These are phyloP conservation scores for Dexiosoma caninum DNA, from an alignment of 2,888 invertebrate genomes.

Conservation along the genomic window DNA sequence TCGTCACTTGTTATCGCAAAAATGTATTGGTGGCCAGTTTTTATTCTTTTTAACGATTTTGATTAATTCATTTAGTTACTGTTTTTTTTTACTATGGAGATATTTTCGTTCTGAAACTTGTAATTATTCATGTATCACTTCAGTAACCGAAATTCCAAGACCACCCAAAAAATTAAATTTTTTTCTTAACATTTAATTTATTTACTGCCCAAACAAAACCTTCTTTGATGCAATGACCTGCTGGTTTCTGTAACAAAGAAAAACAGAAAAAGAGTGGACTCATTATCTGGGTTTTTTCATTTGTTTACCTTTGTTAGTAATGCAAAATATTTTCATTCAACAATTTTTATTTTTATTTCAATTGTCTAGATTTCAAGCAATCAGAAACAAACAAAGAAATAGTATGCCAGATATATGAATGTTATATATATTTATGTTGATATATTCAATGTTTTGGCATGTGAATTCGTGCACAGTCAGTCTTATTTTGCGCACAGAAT, in stretches of 20 bases:
- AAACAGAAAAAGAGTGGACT: slow-evolving; percentile 51
- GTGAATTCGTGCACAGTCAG: slow-evolving; percentile 13
- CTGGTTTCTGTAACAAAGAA: slow-evolving; percentile 27
- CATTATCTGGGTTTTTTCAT: slow-evolving; percentile 60
- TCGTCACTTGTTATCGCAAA: too few relatives aligned
- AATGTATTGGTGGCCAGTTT: too few relatives aligned
- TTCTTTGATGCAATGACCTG: slow-evolving; percentile 33
- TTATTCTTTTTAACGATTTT: too few relatives aligned
- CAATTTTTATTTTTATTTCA: slow-evolving; percentile 6
- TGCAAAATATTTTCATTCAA: slow-evolving; percentile 43
- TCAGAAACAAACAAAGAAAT: too few relatives aligned
- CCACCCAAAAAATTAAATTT: slow-evolving; percentile 43
- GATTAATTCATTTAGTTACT: too few relatives aligned
- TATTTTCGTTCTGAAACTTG: too few relatives aligned
- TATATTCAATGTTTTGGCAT: slow-evolving; percentile 31
- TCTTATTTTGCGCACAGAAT: slow-evolving; percentile 48
- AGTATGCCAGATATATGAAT: neutral
- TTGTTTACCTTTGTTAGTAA: slow-evolving; percentile 52
- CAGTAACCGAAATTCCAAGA: slow-evolving; percentile 22
- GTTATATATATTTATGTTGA: neutral
- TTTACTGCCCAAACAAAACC: neutral
- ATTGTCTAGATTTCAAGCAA: neutral
- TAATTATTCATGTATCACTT: too few relatives aligned
- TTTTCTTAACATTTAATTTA: neutral
- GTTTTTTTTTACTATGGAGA: too few relatives aligned